Evolutionary conservation across 2,113 vertebrate genomes (phyloP).

Genomic region (Triplophysa tibetana): DNA sequence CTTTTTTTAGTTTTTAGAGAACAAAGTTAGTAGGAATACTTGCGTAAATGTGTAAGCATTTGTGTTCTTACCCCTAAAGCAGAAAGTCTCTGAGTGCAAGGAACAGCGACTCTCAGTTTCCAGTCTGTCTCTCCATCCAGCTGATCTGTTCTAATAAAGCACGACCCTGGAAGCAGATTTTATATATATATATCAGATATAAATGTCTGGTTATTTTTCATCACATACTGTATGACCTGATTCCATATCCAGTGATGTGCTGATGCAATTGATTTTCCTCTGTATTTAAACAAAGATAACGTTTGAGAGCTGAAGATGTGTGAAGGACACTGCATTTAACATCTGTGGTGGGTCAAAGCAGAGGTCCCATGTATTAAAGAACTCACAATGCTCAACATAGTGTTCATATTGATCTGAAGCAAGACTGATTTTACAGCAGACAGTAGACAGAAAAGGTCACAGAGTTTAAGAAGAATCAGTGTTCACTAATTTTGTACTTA

Average conservation of each 20-base stretch:
- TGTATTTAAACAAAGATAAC: background rate
- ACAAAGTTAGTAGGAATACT: too few species aligned
- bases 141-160: slow-evolving; percentile 96
- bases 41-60: too few species aligned
- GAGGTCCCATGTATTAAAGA: slow-evolving; percentile 24
- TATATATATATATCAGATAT: background rate
- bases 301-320: background rate
- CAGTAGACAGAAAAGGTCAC: slow-evolving; percentile 19
- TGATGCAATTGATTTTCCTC: background rate
- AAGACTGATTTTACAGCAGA: slow-evolving; percentile 29
- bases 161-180: slow-evolving; percentile 76
- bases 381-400: slow-evolving; percentile 30
- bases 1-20: too few species aligned
- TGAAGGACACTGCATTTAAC: slow-evolving; percentile 5
- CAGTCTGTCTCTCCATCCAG: slow-evolving; percentile 98
- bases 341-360: slow-evolving; percentile 9
- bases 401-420: slow-evolving; percentile 36
- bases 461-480: background rate
- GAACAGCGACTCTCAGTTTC: slow-evolving; percentile 94
- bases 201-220: too few species aligned
- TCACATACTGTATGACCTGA: background rate
- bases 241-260: background rate
- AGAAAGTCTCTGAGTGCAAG: slow-evolving; percentile 90
- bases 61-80: slow-evolving; percentile 83
- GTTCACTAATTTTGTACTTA: background rate